Percentiles rank a stretch among this genome's conserved stretches.
These are phyloP conservation scores for Lagopus muta DNA, from an alignment of 2,113 vertebrate genomes.

Conservation along the genomic window DNA sequence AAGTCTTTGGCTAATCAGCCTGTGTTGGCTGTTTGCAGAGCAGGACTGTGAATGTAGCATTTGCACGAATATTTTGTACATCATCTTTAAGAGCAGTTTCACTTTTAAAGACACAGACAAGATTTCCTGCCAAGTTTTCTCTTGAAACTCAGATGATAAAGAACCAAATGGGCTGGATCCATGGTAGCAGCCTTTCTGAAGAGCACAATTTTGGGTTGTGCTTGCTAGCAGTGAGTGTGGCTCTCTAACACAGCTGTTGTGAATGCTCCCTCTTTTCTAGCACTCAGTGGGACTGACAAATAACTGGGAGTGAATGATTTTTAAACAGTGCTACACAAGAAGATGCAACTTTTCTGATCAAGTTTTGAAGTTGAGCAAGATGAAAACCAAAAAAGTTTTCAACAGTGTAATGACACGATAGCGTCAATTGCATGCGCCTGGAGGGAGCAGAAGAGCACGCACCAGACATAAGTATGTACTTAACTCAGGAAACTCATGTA, in stretches of 20 bases:
- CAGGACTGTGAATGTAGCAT: conserved; percentile 1
- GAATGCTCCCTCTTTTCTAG: not conserved
- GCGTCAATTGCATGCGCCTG: fast-evolving
- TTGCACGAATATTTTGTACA: conserved; percentile 35
- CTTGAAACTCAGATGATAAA: not conserved
- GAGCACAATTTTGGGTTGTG: not conserved
- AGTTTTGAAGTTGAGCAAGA: not conserved
- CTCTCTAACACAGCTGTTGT: not conserved
- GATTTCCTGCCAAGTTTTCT: not conserved
- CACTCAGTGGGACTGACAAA: fast-evolving
- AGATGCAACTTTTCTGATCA: not conserved
- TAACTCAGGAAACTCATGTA: not conserved
- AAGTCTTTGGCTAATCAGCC: conserved; percentile 51
- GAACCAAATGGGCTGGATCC: not conserved
- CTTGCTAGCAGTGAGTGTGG: fast-evolving
- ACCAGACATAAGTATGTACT: fast-evolving
- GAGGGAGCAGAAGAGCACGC: not conserved
- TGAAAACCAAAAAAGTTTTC: not conserved
- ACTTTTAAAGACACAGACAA: not conserved
- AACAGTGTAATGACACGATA: fast-evolving
- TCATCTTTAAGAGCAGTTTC: not conserved
- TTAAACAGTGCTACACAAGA: not conserved
- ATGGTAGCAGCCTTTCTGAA: not conserved
- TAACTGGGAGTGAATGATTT: not conserved
- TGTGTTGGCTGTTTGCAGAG: conserved; percentile 43